A percentile compares a stretch with the other conserved stretches of the same genome.
phyloP scores from a whole-genome alignment of 1,140 invertebrate genomes.

The Portunus trituberculatus region DNA sequence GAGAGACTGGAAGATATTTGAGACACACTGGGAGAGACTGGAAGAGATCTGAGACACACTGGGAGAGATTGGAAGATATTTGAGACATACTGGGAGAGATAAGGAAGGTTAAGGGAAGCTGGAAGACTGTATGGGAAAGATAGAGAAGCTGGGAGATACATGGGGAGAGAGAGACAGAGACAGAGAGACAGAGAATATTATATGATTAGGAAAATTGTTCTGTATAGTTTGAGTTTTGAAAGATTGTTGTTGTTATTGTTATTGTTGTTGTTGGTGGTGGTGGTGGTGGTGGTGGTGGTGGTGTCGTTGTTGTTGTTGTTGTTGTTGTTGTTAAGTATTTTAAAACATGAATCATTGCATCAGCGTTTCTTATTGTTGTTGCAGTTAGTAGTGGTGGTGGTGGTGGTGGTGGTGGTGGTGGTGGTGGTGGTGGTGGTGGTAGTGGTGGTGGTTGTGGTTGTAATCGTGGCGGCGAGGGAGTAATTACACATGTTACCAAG shows the following conservation, averaged over 20 bases:
- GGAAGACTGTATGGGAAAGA: background rate
- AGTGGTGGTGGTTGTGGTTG: background rate
- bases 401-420: background rate
- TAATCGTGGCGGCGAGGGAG: background rate
- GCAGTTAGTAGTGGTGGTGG: background rate
- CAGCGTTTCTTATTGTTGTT: background rate
- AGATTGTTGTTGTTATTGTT: background rate
- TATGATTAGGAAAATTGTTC: background rate
- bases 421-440: background rate
- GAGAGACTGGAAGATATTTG: too few relatives aligned
- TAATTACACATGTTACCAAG: background rate
- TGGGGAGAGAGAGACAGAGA: background rate
- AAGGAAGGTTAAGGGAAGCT: too few relatives aligned
- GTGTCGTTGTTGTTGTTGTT: background rate
- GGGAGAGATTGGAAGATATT: too few relatives aligned
- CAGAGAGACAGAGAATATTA: background rate
- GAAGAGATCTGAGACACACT: background rate
- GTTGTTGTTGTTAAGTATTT: background rate
- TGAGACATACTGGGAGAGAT: too few relatives aligned
- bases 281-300: background rate
- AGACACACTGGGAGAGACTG: too few relatives aligned
- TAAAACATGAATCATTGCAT: background rate
- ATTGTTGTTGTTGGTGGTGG: background rate
- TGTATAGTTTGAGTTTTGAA: background rate
- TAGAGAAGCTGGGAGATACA: background rate